Evolutionary conservation across 2,797 vertebrate species (phyloP), one percentile per base, ranked within the genome.

Genomic region (Brachymystax lenok): DNA sequence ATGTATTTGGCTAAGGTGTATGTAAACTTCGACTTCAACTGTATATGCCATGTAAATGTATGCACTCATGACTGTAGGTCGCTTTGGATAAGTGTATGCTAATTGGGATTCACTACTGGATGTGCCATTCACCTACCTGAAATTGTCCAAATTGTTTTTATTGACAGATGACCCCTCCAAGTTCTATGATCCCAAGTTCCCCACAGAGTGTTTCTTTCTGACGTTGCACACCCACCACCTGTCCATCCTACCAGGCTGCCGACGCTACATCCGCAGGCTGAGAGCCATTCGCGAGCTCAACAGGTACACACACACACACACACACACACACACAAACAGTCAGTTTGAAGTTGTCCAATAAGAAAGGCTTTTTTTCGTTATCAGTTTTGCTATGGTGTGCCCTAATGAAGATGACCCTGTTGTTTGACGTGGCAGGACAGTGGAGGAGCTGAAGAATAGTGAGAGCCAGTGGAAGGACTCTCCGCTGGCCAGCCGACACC

Each of bases 391-490:
- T 46, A 12, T 46, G 40, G 2, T 46, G 40, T 46, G 40, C 40
- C 40, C 54, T 98, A 99, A 5, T 59, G n/a, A 19, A 5, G 17
- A 59, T 21, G n/a, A 61, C 59, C 21, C 21, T 61, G 59, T 24
- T 63, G n/a, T n/a, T 40, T 46, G 82, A 33, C 7, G 78, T 91
- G 80, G 74, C 88, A 99, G 98, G 91, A 99, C 97, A 52, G 97
- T 99, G 75, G 98, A 99, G 85, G 98, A 99, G 90, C 88, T 99
- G 85, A 99, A 98, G 88, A 99, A 97, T 90, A 99, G 98, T 78
- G 98, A 99, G 89, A 96, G 90, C 82, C 98, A 99, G 10, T 99
- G 97, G 98, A 99, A 99, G 86, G 98, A 99, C 88, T 98, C 98
- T 71, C 97, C 97, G 0, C 89, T 99, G 81, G 97, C 98, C 33